Conservation (phyloP, 2,888 invertebrate genomes). For the Philonicus albiceps region DNA sequence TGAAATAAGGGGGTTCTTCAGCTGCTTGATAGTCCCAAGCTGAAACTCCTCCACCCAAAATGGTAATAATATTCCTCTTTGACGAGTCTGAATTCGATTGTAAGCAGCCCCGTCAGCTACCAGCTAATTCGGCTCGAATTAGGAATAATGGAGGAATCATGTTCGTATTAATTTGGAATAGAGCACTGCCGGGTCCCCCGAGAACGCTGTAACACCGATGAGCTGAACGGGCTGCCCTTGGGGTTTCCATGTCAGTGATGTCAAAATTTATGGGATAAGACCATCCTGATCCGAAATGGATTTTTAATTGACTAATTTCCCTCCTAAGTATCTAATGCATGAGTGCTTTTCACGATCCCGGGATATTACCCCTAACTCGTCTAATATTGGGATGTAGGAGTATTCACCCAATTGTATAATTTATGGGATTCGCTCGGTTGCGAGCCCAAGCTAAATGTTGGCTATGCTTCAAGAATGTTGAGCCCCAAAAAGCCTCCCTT, state of each 20-base stretch:
- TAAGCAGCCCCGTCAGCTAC: not conserved
- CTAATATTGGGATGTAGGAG: not conserved
- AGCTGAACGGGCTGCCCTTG: not conserved
- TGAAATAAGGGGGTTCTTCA: not conserved
- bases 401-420: not conserved
- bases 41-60: not conserved
- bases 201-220: not conserved
- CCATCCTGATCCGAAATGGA: slow-evolving; percentile 16
- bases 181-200: not conserved
- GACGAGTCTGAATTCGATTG: not conserved
- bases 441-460: not conserved
- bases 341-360: not conserved
- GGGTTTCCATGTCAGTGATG: slow-evolving; percentile 21
- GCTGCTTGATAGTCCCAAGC: not conserved
- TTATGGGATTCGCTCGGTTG: not conserved
- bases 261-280: slow-evolving; percentile 18
- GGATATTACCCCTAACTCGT: not conserved
- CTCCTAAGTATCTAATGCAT: slow-evolving; percentile 3
- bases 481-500: not conserved
- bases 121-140: slow-evolving; percentile 13
- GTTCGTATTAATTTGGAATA: not conserved
- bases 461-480: not conserved
- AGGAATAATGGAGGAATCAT: slow-evolving; percentile 10
- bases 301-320: slow-evolving; percentile 31
- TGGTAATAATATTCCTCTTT: not conserved